These are phyloP conservation scores for Lethenteron camtschaticum DNA, from an alignment of 2,113 vertebrate species.

Conservation along the genomic window DNA sequence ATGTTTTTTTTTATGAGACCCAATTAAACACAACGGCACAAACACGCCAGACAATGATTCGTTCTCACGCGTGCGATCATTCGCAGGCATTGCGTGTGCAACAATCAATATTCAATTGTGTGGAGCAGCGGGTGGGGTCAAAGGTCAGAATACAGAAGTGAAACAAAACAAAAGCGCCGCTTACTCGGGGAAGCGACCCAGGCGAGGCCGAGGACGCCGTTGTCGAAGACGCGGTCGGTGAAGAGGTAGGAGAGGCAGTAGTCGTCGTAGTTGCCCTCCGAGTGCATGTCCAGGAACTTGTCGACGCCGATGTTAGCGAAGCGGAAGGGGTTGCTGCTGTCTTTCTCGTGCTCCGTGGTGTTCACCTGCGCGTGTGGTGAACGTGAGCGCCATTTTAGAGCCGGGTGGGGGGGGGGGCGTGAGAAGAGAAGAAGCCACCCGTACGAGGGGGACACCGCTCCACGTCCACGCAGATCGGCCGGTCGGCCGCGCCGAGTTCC, in stretches of 20 bases:
- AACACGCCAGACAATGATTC: too few species aligned
- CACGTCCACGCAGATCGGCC: too few species aligned
- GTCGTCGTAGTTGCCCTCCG: constrained; percentile 92
- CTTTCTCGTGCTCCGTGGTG: constrained; percentile 56
- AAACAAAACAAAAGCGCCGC: background rate
- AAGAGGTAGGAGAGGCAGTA: constrained; percentile 97
- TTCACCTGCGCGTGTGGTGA: constrained; percentile 40
- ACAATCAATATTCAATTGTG: too few species aligned
- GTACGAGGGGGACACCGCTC: background rate
- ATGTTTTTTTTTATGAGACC: too few species aligned
- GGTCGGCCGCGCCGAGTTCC: too few species aligned
- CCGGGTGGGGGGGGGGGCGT: too few species aligned
- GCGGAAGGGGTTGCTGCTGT: constrained; percentile 73
- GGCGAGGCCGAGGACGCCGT: constrained; percentile 79
- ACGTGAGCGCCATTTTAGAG: too few species aligned
- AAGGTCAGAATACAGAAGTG: too few species aligned
- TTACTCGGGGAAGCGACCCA: constrained; percentile 83
- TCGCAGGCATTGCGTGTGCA: too few species aligned
- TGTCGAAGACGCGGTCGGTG: constrained; percentile 92
- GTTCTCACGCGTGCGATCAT: too few species aligned
- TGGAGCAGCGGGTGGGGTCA: too few species aligned
- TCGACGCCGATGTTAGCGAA: constrained; percentile 96
- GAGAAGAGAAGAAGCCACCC: constrained; percentile 11
- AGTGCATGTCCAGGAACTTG: constrained; percentile 92
- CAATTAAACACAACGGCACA: too few species aligned